Evolutionary conservation across 2,113 vertebrate species (phyloP).

Genomic region (Platycercus adscitus): DNA sequence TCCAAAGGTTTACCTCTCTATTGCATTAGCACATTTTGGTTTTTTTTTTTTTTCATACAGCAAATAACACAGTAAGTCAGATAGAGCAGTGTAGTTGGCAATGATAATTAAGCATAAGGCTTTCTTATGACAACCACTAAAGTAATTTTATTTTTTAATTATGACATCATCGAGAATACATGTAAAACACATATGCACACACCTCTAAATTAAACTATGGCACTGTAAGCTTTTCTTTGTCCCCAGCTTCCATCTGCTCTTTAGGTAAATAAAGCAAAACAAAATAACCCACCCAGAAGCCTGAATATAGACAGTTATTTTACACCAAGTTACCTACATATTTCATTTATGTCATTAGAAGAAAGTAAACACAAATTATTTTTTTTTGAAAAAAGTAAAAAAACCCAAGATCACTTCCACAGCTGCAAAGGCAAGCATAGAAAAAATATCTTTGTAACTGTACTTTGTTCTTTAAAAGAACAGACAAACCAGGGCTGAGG

Average conservation of each 20-base stretch:
- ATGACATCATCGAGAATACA: not conserved
- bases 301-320: not conserved
- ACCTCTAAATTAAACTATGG: not conserved
- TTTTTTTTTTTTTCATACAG: not conserved
- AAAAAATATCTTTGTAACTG: not conserved
- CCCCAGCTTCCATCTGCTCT: not conserved
- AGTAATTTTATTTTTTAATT: not conserved
- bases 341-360: not conserved
- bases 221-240: not conserved
- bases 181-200: not conserved
- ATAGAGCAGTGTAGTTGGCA: not conserved
- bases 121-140: not conserved
- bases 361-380: not conserved
- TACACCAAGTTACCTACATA: not conserved
- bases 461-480: not conserved
- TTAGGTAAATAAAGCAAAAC: not conserved
- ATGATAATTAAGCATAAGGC: accelerated
- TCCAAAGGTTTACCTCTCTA: not conserved
- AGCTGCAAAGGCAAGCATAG: not conserved
- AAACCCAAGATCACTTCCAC: not conserved
- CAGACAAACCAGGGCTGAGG: not conserved
- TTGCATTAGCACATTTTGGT: not conserved
- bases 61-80: not conserved
- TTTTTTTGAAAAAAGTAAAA: not conserved
- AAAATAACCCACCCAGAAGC: not conserved